These are phyloP conservation scores for Drosophila mimica DNA, from an alignment of 2,888 invertebrate species.

Conservation along the genomic window DNA sequence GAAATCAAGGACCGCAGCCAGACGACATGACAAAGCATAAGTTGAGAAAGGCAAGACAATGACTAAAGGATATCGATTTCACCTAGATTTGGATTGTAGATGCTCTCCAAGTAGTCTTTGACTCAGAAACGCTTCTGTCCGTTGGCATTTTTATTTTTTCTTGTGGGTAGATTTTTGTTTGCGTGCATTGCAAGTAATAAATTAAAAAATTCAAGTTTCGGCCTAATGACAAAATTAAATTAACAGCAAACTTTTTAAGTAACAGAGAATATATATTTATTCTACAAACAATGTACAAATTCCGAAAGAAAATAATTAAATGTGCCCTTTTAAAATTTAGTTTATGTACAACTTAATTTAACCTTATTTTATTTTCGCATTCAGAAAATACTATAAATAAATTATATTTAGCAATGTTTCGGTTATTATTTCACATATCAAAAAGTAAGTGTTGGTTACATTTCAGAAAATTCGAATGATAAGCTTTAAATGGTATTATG, in stretches of 20 bases:
- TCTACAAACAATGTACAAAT: neutral
- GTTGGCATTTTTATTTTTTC: neutral
- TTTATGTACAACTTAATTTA: neutral
- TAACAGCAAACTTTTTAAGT: neutral
- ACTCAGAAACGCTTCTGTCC: slow-evolving; percentile 11
- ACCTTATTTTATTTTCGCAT: neutral
- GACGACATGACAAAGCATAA: slow-evolving; percentile 45
- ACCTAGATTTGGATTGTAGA: slow-evolving; percentile 60
- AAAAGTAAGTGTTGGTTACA: neutral
- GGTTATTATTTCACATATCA: neutral
- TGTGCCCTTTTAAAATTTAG: neutral
- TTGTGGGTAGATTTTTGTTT: neutral
- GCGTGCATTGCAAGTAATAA: slow-evolving; percentile 3
- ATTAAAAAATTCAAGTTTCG: slow-evolving; percentile 13
- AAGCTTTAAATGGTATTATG: neutral
- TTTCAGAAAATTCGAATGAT: neutral
- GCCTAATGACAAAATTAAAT: slow-evolving; percentile 1
- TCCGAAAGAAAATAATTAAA: neutral
- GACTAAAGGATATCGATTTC: slow-evolving; percentile 72
- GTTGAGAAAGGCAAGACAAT: slow-evolving; percentile 55
- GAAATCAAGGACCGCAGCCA: slow-evolving; percentile 47
- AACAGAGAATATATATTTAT: neutral
- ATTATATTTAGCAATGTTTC: neutral
- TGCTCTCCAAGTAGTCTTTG: slow-evolving; percentile 24
- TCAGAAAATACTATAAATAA: neutral